phyloP scores from a whole-genome alignment of 2,113 vertebrate genomes.

The Hypomesus transpacificus region DNA sequence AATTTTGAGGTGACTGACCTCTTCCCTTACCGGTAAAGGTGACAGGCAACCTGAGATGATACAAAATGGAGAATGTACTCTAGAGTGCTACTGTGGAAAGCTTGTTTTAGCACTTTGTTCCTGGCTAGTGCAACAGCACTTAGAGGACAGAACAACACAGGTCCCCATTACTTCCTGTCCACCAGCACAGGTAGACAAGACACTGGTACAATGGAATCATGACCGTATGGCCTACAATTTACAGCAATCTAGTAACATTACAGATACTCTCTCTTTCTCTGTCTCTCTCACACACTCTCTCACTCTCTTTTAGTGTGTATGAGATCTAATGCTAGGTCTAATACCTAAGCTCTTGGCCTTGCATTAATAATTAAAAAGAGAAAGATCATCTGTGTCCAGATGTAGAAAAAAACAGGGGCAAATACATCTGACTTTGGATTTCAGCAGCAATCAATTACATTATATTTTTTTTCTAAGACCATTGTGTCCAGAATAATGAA shows the following conservation, averaged over 20 bases:
- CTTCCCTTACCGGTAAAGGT: constrained; percentile 72
- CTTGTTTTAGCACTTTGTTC: constrained; percentile 64
- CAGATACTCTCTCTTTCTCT: constrained; percentile 42
- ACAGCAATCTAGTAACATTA: constrained; percentile 69
- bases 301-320: constrained; percentile 63
- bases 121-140: constrained; percentile 60
- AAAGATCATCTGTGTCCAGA: constrained; percentile 64
- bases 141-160: constrained; percentile 65
- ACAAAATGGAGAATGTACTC: constrained; percentile 54
- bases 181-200: constrained; percentile 62
- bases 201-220: constrained; percentile 63
- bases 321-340: constrained; percentile 66
- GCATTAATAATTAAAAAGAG: constrained; percentile 79
- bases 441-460: constrained; percentile 72
- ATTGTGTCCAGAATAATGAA: constrained; percentile 48
- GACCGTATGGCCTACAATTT: constrained; percentile 71
- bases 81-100: constrained; percentile 54
- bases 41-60: constrained; percentile 70
- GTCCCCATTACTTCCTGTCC: constrained; percentile 55
- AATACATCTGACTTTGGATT: constrained; percentile 67
- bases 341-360: constrained; percentile 71
- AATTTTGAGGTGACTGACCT: constrained; percentile 68
- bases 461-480: constrained; percentile 52
- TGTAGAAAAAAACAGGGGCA: constrained; percentile 65
- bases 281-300: constrained; percentile 34